Percentiles rank a stretch among this genome's conserved stretches.
These are phyloP conservation scores for Pemphredon lugubris DNA, from an alignment of 2,888 invertebrate genomes.

Conservation along the genomic window DNA sequence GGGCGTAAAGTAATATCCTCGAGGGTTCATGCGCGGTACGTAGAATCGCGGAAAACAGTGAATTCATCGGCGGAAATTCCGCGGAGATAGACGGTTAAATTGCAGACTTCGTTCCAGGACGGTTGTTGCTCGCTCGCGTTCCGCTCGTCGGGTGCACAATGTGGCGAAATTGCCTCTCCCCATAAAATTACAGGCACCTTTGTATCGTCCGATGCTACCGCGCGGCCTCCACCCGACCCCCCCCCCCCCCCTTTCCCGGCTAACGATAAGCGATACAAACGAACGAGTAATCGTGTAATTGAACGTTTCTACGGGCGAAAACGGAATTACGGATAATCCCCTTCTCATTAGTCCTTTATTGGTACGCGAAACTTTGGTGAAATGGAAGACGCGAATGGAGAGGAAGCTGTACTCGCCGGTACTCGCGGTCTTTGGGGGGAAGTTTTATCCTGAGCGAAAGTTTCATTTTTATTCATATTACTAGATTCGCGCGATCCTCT, in stretches of 20 bases:
- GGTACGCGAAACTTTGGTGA: no score
- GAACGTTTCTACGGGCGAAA: no score
- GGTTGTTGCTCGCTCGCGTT: neutral
- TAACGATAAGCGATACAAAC: neutral
- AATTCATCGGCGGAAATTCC: neutral
- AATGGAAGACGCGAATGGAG: no score
- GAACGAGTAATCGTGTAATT: no score
- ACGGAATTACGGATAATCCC: no score
- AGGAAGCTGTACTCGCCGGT: no score
- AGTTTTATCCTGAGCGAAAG: no score
- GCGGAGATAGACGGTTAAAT: neutral
- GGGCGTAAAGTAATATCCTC: neutral
- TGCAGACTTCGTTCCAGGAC: neutral
- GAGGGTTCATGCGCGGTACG: neutral
- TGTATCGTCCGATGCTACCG: neutral
- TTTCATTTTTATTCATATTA: no score
- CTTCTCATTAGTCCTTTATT: no score
- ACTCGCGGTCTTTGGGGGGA: no score
- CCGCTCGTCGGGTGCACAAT: neutral
- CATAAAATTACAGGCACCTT: neutral
- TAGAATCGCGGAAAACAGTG: neutral
- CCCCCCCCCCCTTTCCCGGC: neutral
- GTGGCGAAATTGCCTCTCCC: neutral
- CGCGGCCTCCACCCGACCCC: no score
- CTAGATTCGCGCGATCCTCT: no score